Conservation (phyloP, 1,140 invertebrate genomes). For the Zaprionus tsacasi region DNA sequence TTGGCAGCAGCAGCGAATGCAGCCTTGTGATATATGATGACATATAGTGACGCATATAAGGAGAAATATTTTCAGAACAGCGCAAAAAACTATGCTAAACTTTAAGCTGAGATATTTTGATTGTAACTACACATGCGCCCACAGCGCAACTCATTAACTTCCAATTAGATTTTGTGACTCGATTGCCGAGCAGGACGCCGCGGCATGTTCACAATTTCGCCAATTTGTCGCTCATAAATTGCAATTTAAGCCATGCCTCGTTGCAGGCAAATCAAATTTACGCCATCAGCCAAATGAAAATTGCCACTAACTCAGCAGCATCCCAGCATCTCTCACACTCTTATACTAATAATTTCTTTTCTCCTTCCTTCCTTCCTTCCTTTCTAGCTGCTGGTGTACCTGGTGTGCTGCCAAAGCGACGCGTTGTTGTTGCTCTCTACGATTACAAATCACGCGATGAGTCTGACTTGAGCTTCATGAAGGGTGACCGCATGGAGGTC, state of each 20-base stretch:
- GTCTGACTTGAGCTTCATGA: conserved; percentile 95
- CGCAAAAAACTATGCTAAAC: conserved; percentile 60
- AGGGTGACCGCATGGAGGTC: conserved; percentile 95
- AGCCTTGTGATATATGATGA: conserved; percentile 21
- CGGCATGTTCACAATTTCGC: conserved; percentile 49
- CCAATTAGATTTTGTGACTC: conserved; percentile 65
- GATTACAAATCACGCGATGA: conserved; percentile 95
- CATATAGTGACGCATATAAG: neutral
- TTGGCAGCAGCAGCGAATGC: conserved; percentile 59
- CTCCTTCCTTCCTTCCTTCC: neutral
- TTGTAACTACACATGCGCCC: neutral
- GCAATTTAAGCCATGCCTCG: conserved; percentile 62
- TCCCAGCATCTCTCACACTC: neutral
- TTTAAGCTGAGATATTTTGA: neutral
- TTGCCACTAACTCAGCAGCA: conserved; percentile 52
- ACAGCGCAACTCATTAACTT: conserved; percentile 63
- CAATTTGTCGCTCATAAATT: conserved; percentile 77
- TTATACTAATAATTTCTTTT: neutral
- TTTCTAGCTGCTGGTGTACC: conserved; percentile 67
- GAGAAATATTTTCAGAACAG: neutral
- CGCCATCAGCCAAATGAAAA: conserved; percentile 57
- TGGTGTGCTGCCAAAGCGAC: conserved; percentile 84
- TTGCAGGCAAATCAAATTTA: conserved; percentile 72
- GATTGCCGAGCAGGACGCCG: conserved; percentile 29
- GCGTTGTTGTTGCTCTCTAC: conserved; percentile 95